A percentile compares a stretch with the other conserved stretches of the same genome.
Evolutionary conservation across 1,140 invertebrate species (phyloP).

Genomic region (Pogonomyrmex californicus): DNA sequence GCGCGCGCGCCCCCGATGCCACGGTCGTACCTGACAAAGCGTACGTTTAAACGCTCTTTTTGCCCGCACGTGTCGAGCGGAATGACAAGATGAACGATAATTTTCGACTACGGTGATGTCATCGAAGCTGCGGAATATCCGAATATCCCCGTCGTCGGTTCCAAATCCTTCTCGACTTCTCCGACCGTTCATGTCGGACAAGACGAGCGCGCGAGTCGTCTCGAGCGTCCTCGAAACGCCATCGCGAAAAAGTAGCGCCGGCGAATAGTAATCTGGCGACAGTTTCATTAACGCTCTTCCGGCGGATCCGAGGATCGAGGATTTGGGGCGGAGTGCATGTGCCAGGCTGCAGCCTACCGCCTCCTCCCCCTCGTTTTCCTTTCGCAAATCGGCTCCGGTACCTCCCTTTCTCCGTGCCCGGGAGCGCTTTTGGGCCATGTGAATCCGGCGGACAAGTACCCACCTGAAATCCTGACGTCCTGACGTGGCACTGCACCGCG

Average conservation of each 20-base stretch:
- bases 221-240: slow-evolving; percentile 50
- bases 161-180: slow-evolving; percentile 13
- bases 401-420: slow-evolving; percentile 50
- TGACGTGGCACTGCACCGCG: slow-evolving; percentile 77
- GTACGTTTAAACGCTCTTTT: slow-evolving; percentile 36
- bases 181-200: slow-evolving; percentile 17
- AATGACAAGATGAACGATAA: slow-evolving; percentile 55
- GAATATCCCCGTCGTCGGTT: background rate
- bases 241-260: slow-evolving; percentile 32
- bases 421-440: slow-evolving; percentile 66
- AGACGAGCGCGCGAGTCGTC: slow-evolving; percentile 35
- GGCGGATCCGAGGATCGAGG: slow-evolving; percentile 27
- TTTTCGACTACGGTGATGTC: slow-evolving; percentile 38
- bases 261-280: slow-evolving; percentile 58
- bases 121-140: slow-evolving; percentile 21
- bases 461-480: slow-evolving; percentile 79
- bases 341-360: slow-evolving; percentile 28
- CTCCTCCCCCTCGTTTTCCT: slow-evolving; percentile 37
- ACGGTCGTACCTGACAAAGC: slow-evolving; percentile 25
- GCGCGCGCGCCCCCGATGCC: slow-evolving; percentile 31
- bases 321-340: slow-evolving; percentile 35
- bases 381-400: slow-evolving; percentile 63
- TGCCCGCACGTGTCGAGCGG: slow-evolving; percentile 31
- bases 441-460: slow-evolving; percentile 71
- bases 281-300: slow-evolving; percentile 62